phyloP scores from a whole-genome alignment of 1,140 invertebrate genomes.

The Hestina assimilis region DNA sequence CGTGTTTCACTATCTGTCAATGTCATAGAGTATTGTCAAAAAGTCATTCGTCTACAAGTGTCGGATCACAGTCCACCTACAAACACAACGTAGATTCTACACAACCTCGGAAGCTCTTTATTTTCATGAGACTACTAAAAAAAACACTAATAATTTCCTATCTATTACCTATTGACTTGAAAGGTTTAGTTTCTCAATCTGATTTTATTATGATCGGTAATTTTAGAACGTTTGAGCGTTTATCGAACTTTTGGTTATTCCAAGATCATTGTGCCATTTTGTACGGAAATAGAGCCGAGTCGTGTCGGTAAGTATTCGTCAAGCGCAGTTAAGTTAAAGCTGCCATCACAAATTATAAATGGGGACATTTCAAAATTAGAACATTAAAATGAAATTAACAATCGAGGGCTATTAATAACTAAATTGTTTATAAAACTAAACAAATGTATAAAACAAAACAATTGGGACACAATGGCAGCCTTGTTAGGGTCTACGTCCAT shows the following conservation, averaged over 20 bases:
- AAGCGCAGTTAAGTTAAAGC: slow-evolving; percentile 2
- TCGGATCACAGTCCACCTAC: slow-evolving; percentile 40
- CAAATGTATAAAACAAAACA: not conserved
- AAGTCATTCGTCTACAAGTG: slow-evolving; percentile 44
- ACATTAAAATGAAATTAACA: too few species aligned
- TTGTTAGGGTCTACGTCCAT: too few species aligned
- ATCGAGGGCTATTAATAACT: too few species aligned
- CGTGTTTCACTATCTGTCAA: slow-evolving; percentile 55
- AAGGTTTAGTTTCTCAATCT: not conserved
- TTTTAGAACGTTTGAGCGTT: slow-evolving; percentile 16
- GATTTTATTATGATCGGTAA: not conserved
- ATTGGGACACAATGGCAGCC: not conserved
- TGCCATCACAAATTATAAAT: not conserved
- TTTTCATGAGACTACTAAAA: slow-evolving; percentile 22
- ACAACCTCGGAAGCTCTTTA: slow-evolving; percentile 67
- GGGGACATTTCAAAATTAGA: not conserved
- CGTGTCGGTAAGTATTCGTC: slow-evolving; percentile 13
- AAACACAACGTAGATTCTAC: slow-evolving; percentile 53
- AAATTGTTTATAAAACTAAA: slow-evolving; percentile 5
- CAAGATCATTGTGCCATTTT: slow-evolving; percentile 21
- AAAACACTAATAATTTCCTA: slow-evolving; percentile 11
- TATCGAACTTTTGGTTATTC: slow-evolving; percentile 1
- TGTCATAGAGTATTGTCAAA: slow-evolving; percentile 73
- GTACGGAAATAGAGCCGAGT: slow-evolving; percentile 23
- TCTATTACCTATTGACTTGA: not conserved